Base-by-base conservation (phyloP, 2,888 invertebrate species). In the Aphodius granarius region DNA sequence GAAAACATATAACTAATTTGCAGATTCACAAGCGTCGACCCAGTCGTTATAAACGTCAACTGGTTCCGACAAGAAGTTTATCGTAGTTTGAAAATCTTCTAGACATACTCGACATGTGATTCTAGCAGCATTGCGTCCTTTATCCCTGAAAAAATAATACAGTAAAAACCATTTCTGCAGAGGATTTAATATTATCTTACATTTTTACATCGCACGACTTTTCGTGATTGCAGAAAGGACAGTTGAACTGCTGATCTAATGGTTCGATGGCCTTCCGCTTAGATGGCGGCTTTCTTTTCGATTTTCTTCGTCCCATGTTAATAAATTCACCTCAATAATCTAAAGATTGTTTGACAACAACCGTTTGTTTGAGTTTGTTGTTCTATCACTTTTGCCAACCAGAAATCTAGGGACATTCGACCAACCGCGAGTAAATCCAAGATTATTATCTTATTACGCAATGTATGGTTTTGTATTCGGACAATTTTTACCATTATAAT, bases 11-110 rank as follows among this genome's bases (percentile, higher is more conserved):
- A 43, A 87, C 89, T 87, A 93, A 87, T 97, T 99, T 75, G 98
- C 98, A 82, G 90, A 92, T 90, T 99, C 99, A 89, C 99, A 99
- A 0, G 98, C 99, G 90, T 99, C 99, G 77, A 99, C 98, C 99
- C 99, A 99, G 86, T 99, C 98, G 88, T 98, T 98, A 86, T 99
- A 99, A 16, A 99, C 99, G 90, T 99, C 99, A 81, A 99, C 94
- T 5, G 99, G 95, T 87, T 99, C 99, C 6, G 98, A 98, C 77
- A 99, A 89, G 84, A 97, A 95, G 88, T 98, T 98, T 80, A 99
- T 97, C 23, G 94, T 93, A 0, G 98, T 97, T 86, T 99, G 98
- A 88, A 96, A 99, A 85, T 97, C 97, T 89, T 99, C 99, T 84
- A 96, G 87, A 85, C 99, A 99, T 1, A 99, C 97, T 81, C 96